Percentiles rank a stretch among this genome's conserved stretches.
phyloP scores from a whole-genome alignment of 2,113 vertebrate genomes.

The Anhinga rufa region DNA sequence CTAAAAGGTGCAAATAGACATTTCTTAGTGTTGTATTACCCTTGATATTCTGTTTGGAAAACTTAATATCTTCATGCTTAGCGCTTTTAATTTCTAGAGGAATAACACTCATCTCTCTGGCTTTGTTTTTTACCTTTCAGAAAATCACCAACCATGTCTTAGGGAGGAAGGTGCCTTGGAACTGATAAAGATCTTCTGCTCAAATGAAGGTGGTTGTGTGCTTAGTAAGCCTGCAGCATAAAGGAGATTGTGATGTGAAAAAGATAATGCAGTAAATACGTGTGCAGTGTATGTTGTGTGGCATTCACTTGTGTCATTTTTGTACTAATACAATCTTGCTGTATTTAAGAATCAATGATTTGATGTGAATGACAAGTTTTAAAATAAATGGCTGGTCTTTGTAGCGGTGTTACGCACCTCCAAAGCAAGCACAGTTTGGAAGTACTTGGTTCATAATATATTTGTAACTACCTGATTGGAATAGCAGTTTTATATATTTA shows the following conservation, averaged over 20 bases:
- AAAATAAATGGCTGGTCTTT: not conserved
- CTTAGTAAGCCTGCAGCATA: not conserved
- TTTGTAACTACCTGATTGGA: not conserved
- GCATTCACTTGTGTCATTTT: not conserved
- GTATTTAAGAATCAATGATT: not conserved
- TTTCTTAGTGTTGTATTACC: not conserved
- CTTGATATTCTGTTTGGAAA: too few relatives aligned
- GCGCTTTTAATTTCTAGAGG: rapidly evolving
- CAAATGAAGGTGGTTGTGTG: too few relatives aligned
- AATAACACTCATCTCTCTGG: not conserved
- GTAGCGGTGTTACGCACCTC: not conserved
- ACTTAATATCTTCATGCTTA: not conserved
- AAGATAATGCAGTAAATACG: not conserved
- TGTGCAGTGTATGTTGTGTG: not conserved
- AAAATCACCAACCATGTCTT: constrained; percentile 75
- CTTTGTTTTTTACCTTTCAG: constrained; percentile 48
- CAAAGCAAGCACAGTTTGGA: not conserved
- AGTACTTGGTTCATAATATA: not conserved
- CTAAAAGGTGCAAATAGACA: not conserved
- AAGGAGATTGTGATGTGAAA: not conserved
- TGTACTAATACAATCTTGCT: not conserved
- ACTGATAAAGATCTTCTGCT: constrained; percentile 10
- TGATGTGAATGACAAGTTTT: not conserved
- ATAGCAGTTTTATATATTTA: not conserved
- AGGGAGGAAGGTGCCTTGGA: constrained; percentile 76